Conservation (phyloP, 2,797 vertebrate species). For the Argentina silus region DNA sequence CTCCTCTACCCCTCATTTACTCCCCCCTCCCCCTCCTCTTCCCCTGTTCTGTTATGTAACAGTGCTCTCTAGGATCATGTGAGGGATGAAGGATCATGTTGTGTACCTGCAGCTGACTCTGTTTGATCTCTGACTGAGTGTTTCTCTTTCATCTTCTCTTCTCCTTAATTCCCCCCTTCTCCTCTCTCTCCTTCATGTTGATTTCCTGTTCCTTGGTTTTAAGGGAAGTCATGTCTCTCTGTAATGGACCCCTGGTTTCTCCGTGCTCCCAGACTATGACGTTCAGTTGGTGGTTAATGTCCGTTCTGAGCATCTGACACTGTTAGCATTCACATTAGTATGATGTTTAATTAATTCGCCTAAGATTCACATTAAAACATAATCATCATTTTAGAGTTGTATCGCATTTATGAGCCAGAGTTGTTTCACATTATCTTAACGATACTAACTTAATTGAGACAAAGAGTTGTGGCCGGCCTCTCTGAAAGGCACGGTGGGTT, state of each 20-base stretch:
- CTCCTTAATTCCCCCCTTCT: conserved; percentile 10
- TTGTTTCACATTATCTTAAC: neutral
- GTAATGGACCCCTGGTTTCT: no score
- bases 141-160: conserved; percentile 21
- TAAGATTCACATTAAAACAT: no score
- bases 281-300: no score
- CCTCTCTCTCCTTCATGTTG: neutral
- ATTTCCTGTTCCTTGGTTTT: conserved; percentile 39
- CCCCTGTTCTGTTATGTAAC: conserved; percentile 21
- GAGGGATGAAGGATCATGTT: conserved; percentile 22
- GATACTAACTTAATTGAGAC: neutral
- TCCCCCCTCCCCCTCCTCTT: neutral
- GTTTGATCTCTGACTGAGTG: conserved; percentile 32
- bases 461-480: neutral
- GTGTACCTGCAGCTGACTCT: conserved; percentile 20
- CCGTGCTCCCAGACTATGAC: no score
- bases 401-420: neutral
- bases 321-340: no score
- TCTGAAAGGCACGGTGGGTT: neutral
- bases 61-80: conserved; percentile 28
- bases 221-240: neutral
- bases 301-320: no score
- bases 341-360: no score
- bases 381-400: no score
- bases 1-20: neutral